Conservation (phyloP, 2,113 vertebrate genomes). For the Cricetomys ansorgei region DNA sequence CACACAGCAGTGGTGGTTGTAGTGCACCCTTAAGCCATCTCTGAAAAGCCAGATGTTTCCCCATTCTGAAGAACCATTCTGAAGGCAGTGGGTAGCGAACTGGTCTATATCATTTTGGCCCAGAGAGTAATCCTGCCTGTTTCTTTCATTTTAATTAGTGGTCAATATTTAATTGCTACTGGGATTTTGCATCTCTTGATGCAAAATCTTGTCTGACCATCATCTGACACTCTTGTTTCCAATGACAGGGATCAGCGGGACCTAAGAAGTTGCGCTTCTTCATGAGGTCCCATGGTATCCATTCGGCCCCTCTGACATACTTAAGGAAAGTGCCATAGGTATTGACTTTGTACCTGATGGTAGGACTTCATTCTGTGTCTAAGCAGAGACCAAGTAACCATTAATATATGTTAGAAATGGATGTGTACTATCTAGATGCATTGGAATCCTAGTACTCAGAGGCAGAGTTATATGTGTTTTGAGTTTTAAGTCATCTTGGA, state of each 20-base stretch:
- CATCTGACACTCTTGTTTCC: neutral
- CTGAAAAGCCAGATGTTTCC: neutral
- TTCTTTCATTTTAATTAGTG: constrained; percentile 43
- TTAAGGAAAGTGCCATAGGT: neutral
- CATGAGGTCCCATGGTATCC: neutral
- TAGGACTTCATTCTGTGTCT: neutral
- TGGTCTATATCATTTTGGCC: neutral
- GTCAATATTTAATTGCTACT: neutral
- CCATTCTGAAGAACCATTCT: neutral
- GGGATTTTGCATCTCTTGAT: neutral
- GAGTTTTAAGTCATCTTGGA: neutral
- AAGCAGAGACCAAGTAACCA: neutral
- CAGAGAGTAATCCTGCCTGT: neutral
- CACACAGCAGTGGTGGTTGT: neutral
- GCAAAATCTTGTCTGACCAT: neutral
- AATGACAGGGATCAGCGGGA: neutral
- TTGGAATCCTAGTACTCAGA: neutral
- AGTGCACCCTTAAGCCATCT: neutral
- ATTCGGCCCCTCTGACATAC: neutral
- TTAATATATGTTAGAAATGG: neutral
- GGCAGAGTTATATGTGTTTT: neutral
- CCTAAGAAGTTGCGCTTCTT: neutral
- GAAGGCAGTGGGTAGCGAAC: neutral
- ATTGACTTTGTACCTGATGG: neutral
- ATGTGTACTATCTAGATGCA: neutral